A percentile compares a stretch with the other conserved stretches of the same genome.
Evolutionary conservation across 2,113 vertebrate genomes (phyloP).

Genomic region (Carassius auratus): DNA sequence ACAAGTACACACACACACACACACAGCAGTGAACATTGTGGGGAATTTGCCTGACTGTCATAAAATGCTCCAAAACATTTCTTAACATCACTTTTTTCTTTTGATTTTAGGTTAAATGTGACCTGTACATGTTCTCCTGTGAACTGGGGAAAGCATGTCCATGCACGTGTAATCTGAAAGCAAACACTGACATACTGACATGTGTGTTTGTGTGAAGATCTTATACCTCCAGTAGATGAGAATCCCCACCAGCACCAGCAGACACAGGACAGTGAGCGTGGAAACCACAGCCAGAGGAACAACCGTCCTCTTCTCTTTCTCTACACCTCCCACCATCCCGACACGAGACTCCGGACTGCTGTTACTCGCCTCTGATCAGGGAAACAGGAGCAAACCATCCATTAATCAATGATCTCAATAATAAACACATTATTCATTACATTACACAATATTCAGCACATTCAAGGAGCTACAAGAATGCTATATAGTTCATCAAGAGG

Average conservation of each 20-base stretch:
- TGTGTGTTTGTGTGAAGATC: neutral
- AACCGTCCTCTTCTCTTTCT: conserved; percentile 88
- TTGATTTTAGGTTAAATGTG: neutral
- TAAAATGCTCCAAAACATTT: neutral
- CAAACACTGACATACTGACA: neutral
- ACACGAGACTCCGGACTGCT: conserved; percentile 97
- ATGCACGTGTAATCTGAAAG: neutral
- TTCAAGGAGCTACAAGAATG: neutral
- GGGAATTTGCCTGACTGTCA: neutral
- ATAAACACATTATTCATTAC: neutral
- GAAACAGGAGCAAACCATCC: conserved; percentile 59
- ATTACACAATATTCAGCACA: neutral
- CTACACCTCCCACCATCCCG: conserved; percentile 86
- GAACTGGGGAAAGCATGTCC: too few relatives aligned
- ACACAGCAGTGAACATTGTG: neutral
- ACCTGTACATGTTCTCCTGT: neutral
- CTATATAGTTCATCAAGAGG: neutral
- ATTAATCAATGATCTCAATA: neutral
- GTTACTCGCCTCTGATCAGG: conserved; percentile 92
- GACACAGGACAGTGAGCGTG: conserved; percentile 93
- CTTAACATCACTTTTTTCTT: too few relatives aligned
- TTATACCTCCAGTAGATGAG: conserved; percentile 98
- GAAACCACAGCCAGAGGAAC: conserved; percentile 94
- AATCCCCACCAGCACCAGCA: conserved; percentile 95
- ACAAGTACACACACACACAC: neutral